Percentiles rank a stretch among this genome's conserved stretches.
Conservation (phyloP, 2,888 invertebrate genomes). For the Zygothrica quintamaculata region DNA sequence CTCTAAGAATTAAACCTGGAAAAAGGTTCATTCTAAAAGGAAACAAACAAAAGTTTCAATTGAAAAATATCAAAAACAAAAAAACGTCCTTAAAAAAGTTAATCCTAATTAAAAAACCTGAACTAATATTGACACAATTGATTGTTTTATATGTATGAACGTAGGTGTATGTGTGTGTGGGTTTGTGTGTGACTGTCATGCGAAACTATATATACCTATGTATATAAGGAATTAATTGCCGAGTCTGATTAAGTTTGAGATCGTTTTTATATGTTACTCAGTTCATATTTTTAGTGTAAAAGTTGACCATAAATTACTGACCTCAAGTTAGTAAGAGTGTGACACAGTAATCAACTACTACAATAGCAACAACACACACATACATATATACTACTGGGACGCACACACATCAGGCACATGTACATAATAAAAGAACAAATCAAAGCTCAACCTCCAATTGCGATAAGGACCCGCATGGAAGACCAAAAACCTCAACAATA, state of each 20-base stretch:
- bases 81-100: too few relatives aligned
- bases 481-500: constrained; percentile 7
- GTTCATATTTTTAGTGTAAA: constrained; percentile 24
- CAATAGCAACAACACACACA: too few relatives aligned
- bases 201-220: constrained; percentile 37
- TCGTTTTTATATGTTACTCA: constrained; percentile 16
- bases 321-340: constrained; percentile 17
- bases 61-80: too few relatives aligned
- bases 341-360: constrained; percentile 6
- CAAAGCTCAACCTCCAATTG: constrained; percentile 49
- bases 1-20: too few relatives aligned
- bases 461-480: constrained; percentile 56
- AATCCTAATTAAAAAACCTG: too few relatives aligned
- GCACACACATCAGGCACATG: constrained; percentile 1
- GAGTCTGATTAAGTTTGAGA: not conserved
- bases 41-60: too few relatives aligned
- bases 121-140: too few relatives aligned
- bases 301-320: constrained; percentile 35
- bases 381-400: too few relatives aligned
- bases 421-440: constrained; percentile 28
- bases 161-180: too few relatives aligned
- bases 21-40: too few relatives aligned
- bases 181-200: too few relatives aligned
- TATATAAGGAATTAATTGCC: constrained; percentile 21
- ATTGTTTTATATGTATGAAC: too few relatives aligned